Base-by-base conservation (phyloP, 2,113 vertebrate species). In the Tricholaema leucomelas region DNA sequence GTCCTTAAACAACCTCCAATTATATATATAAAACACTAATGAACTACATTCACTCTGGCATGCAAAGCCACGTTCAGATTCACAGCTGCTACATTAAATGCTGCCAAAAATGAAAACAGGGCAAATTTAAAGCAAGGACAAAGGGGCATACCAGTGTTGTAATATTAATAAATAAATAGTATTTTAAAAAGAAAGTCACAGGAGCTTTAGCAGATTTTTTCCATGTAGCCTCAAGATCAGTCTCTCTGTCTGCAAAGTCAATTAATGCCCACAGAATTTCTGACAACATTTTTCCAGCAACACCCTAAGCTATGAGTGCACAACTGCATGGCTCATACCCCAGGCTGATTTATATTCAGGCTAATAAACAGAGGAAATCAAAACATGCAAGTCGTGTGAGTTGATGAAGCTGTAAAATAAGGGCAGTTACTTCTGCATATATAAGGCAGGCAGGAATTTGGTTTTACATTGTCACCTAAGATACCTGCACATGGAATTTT, bases 111-210 rank as follows among this genome's bases (percentile, higher is more conserved):
- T 69, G 46, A 94, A 85, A 9, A 48, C 46, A 79, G 91, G 87
- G 31, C 87, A 92, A 82, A 85, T 95, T 92, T 89, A 52, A 91
- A 44, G 67, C 94, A 93, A 96, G 93, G 95, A 95, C 92, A 77
- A 85, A 93, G 8, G 75, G 88, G 64, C 74, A 88, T 25, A 56
- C 11, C 50, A 56, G 42, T 93, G 71, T 42, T 79, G 42, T 52
- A 81, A 79, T 52, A 58, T 30, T 55, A 28, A 61, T 60, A 16
- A 59, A 73, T 35, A 55, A 16, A 64, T 25, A n/a, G n/a, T n/a
- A 31, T 44, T 44, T 44, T 44, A 7, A 77, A 58, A 2, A 3
- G 38, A 58, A 2, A 3, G 38, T 59, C 42, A 64, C 31, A 80
- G 88, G 46, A 87, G 35, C 52, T 85, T 71, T 56, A 81, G 72